These are phyloP conservation scores for Vespertilio murinus DNA, from an alignment of 2,797 vertebrate species.

Conservation along the genomic window DNA sequence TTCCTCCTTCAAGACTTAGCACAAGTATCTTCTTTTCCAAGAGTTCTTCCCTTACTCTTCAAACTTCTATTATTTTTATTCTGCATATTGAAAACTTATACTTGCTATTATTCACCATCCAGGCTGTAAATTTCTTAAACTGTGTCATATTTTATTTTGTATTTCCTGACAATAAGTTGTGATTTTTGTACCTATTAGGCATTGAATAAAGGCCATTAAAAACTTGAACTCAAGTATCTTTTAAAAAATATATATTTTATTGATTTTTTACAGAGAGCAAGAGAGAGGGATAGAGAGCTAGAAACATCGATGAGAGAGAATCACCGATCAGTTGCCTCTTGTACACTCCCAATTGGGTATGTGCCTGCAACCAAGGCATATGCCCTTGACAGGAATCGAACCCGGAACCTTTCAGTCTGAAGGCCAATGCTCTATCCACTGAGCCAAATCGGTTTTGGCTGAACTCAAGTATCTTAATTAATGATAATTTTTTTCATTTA, in stretches of 20 bases:
- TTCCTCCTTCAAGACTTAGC: not conserved
- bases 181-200: not conserved
- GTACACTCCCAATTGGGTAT: too few species aligned
- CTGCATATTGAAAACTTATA: not conserved
- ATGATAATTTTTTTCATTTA: not conserved
- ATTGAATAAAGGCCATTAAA: not conserved
- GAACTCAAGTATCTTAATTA: not conserved
- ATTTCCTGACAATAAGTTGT: not conserved
- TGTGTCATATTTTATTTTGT: not conserved
- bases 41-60: not conserved
- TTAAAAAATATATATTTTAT: too few species aligned
- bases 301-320: too few species aligned
- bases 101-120: not conserved
- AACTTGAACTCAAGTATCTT: not conserved
- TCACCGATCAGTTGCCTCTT: too few species aligned
- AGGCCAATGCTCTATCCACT: too few species aligned
- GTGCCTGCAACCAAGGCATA: too few species aligned
- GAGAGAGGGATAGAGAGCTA: too few species aligned
- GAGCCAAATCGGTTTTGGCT: too few species aligned
- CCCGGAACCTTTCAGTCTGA: too few species aligned
- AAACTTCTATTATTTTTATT: not conserved
- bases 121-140: not conserved
- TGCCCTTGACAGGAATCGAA: too few species aligned
- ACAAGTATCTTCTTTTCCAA: not conserved
- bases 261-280: too few species aligned